Base-by-base conservation (phyloP, 2,113 vertebrate species). In the Perca flavescens region DNA sequence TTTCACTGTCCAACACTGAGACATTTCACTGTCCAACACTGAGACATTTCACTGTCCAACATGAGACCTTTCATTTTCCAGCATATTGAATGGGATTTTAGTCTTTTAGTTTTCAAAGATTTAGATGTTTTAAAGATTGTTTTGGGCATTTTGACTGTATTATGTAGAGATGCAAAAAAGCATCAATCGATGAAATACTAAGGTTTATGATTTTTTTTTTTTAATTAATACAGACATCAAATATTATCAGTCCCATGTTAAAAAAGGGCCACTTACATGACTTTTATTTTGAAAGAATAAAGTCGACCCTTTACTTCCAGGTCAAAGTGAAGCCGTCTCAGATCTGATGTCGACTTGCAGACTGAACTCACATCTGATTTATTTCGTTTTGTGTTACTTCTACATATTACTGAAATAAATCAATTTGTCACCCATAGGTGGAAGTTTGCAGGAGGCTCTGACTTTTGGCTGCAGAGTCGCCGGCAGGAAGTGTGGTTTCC, bases 401-500 rank as follows among this genome's bases (percentile, higher is more conserved):
- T 43, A 43, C 40, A 46, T 47, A 49, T 10, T 49, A 19, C n/a
- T 72, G 0, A 57, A 43, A 53, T 28, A 10, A 74, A 64, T 49
- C 17, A 52, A 31, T 85, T 21, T 50, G 83, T 9, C 4, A 28
- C 49, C 66, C 65, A 19, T 7, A 93, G 92, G 90, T 17, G 83
- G 82, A 22, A 72, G 66, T 70, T n/a, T 92, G 31, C 77, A 88
- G 67, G 90, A 92, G 0, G 92, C 92, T 6, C 71, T 93, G 74
- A 90, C 78, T 14, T 92, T 92, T 1, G 92, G 89, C 63, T 93
- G 92, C 76, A 79, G 21, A 54, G 78, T 93, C 0, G 92, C 92
- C 0, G 92, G 92, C 16, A 46, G 43, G 4, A 93, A 93, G 58
- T 93, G 92, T 49, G 91, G 92, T 83, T 91, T 92, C 84, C 92